Conservation (phyloP, 2,797 vertebrate species). For the Mareca strepera region DNA sequence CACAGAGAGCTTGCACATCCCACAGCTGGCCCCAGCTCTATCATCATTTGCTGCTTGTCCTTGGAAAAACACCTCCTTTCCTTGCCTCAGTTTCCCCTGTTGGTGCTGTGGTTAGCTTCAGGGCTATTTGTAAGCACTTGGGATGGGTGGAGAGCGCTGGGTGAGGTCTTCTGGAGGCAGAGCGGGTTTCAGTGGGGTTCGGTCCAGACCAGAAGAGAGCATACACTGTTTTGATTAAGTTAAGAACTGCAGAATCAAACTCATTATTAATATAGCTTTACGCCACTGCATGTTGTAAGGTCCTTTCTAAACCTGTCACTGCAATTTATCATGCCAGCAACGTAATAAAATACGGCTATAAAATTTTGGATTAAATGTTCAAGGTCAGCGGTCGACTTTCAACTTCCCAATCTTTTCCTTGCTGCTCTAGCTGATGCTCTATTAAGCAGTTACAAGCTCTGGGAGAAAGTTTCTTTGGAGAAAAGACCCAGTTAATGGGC, state of each 20-base stretch:
- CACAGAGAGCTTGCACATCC: neutral
- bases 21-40: neutral
- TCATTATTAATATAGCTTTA: constrained; percentile 66
- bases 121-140: neutral
- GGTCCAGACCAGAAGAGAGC: neutral
- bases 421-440: constrained; percentile 46
- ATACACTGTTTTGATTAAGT: constrained; percentile 40
- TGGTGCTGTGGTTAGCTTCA: neutral
- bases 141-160: neutral
- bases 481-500: neutral
- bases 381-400: constrained; percentile 68
- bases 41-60: neutral
- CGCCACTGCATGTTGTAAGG: constrained; percentile 51
- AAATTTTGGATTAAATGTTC: constrained; percentile 70
- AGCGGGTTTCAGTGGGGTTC: neutral
- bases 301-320: constrained; percentile 70
- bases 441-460: constrained; percentile 35
- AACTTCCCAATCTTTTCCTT: constrained; percentile 43
- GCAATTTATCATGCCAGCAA: constrained; percentile 66
- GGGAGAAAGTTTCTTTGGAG: constrained; percentile 7
- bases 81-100: neutral
- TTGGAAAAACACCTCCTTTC: neutral
- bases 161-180: neutral
- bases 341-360: constrained; percentile 69
- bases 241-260: constrained; percentile 63